phyloP scores from a whole-genome alignment of 2,888 invertebrate species.

The Malacosoma neustria region DNA sequence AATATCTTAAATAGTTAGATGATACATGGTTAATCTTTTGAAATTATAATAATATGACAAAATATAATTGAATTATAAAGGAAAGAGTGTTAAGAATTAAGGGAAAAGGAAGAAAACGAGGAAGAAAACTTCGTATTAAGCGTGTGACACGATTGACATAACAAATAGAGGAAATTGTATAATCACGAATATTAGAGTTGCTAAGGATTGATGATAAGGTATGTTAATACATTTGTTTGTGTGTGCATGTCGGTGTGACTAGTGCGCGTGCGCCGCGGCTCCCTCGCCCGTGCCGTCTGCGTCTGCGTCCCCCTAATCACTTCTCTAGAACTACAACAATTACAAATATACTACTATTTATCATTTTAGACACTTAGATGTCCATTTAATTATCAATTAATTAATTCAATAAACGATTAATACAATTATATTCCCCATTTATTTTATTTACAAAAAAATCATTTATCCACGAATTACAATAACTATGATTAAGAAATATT shows the following conservation, averaged over 20 bases:
- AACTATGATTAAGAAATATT: constrained; percentile 68
- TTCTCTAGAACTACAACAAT: constrained; percentile 70
- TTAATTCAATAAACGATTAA: constrained; percentile 51
- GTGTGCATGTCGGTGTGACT: constrained; percentile 39
- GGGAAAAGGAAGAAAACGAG: too few relatives aligned
- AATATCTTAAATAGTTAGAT: too few relatives aligned
- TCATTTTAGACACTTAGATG: constrained; percentile 66
- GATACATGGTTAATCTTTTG: too few relatives aligned
- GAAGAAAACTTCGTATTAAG: too few relatives aligned
- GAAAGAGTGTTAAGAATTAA: too few relatives aligned
- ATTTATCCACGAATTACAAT: constrained; percentile 63
- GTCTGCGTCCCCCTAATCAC: constrained; percentile 38
- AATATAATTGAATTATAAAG: too few relatives aligned
- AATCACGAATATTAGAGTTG: too few relatives aligned
- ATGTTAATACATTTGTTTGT: too few relatives aligned
- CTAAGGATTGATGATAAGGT: too few relatives aligned
- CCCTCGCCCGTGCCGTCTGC: constrained; percentile 35
- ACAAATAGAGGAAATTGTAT: too few relatives aligned
- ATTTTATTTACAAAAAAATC: constrained; percentile 70
- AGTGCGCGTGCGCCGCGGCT: constrained; percentile 67
- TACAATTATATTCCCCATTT: constrained; percentile 56
- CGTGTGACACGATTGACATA: too few relatives aligned
- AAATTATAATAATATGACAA: too few relatives aligned
- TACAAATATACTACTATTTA: constrained; percentile 72
- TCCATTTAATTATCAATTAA: constrained; percentile 17